phyloP scores from a whole-genome alignment of 2,113 vertebrate species.

The Toxotes jaculatrix region DNA sequence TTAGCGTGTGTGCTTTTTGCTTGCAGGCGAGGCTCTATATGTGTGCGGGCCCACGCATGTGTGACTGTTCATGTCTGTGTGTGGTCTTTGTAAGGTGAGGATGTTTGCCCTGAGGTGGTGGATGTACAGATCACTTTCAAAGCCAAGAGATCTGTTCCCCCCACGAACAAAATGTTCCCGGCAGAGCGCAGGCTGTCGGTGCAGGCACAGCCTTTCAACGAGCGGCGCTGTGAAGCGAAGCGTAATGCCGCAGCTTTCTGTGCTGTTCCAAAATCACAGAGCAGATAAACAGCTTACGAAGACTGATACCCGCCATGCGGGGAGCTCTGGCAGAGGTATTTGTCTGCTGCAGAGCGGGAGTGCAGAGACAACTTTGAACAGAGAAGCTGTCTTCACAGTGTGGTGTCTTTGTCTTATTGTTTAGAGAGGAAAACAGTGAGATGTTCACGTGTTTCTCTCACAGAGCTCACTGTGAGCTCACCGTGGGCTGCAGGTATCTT shows the following conservation, averaged over 20 bases:
- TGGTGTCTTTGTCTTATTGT: background rate
- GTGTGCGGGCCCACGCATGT: background rate
- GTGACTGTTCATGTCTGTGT: slow-evolving; percentile 55
- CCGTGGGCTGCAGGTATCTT: background rate
- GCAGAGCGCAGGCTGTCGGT: slow-evolving; percentile 25
- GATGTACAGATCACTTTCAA: slow-evolving; percentile 66
- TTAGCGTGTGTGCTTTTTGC: background rate
- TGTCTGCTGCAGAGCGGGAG: background rate
- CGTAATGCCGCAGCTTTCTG: slow-evolving; percentile 3
- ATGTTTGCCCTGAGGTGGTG: slow-evolving; percentile 43
- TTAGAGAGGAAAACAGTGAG: background rate
- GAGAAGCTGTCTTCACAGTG: background rate
- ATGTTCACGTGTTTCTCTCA: background rate
- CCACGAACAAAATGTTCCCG: slow-evolving; percentile 47
- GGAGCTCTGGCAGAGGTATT: background rate
- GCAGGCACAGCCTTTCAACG: slow-evolving; percentile 12
- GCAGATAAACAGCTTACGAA: background rate
- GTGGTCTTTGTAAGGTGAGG: slow-evolving; percentile 63
- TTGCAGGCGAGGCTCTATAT: background rate
- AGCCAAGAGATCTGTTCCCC: slow-evolving; percentile 22
- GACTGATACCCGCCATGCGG: background rate
- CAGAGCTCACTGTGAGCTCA: background rate
- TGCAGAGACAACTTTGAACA: background rate
- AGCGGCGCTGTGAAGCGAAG: slow-evolving; percentile 20
- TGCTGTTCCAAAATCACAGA: background rate